A percentile compares a stretch with the other conserved stretches of the same genome.
Evolutionary conservation across 1,140 invertebrate genomes (phyloP).

Genomic region (Apis florea): DNA sequence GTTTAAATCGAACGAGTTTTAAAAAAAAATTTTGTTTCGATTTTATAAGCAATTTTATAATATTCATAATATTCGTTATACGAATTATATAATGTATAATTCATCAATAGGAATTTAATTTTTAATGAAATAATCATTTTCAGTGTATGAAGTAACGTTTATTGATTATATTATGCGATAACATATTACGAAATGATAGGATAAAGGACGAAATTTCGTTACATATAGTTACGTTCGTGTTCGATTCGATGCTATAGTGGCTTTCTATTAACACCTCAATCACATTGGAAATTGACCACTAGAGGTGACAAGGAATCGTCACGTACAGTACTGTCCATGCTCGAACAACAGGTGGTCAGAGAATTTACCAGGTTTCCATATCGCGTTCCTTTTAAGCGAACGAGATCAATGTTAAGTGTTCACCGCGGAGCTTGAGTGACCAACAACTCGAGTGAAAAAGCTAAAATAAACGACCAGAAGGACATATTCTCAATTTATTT

Average conservation of each 20-base stretch:
- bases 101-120: no score
- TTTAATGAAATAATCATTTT: no score
- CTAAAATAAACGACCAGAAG: neutral
- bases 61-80: no score
- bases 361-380: conserved; percentile 41
- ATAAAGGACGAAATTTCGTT: neutral
- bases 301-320: conserved; percentile 45
- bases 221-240: neutral
- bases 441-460: neutral
- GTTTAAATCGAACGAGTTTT: no score
- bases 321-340: conserved; percentile 24
- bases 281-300: conserved; percentile 33
- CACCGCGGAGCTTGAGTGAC: neutral
- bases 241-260: neutral
- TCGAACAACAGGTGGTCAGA: conserved; percentile 58
- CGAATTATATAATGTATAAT: no score
- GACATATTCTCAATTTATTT: neutral
- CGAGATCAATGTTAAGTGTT: conserved; percentile 27
- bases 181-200: neutral
- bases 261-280: conserved; percentile 55
- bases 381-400: conserved; percentile 31
- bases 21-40: no score
- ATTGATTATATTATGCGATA: neutral
- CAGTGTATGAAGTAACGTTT: neutral
- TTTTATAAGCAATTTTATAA: no score